Evolutionary conservation across 1,140 invertebrate species (phyloP), one percentile per base, ranked within the genome.

Genomic region (Diploscapter pachys): DNA sequence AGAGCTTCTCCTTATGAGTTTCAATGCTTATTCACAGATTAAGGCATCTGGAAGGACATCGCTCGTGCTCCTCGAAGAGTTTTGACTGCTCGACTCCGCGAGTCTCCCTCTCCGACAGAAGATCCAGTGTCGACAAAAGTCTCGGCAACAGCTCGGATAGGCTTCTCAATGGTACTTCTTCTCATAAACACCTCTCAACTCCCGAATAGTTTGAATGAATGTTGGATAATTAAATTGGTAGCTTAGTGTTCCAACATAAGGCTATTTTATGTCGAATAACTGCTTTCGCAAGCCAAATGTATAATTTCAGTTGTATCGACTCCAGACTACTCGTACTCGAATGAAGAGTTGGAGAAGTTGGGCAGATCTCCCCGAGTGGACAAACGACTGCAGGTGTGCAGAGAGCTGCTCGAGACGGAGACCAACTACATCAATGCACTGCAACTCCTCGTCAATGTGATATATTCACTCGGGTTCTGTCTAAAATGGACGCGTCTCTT

Each of bases 351-450:
- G 3, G 76, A 77, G 53, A 77, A 76, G 9, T 13, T 78, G 52
- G 48, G 64, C 6, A 77, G 63, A 48, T 76, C 75, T 3, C 75
- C 75, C 5, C 62, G 71, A 59, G 56, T 61, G 9, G 56, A 56
- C 5, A 70, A 70, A 70, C 8, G 68, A 2, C 56, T 70, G 5
- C 49, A 64, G 88, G 92, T 94, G 57, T 95, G 96, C 81, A 90
- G 93, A 85, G 95, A 99, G 87, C 88, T 99, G 64, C 90, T 94
- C 53, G 93, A 96, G 86, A 99, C 96, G 5, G 96, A 99, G 87
- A 92, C 90, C 54, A 98, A 98, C 89, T 99, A 98, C 89, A 93
- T 98, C 63, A 91, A 91, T 65, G 96, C 98, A 82, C 89, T 99
- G 73, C 90, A 93, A 80, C 96, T 93, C 61, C 94, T 98, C 75